Evolutionary conservation across 2,113 vertebrate genomes (phyloP).

Genomic region (Aptenodytes patagonicus): DNA sequence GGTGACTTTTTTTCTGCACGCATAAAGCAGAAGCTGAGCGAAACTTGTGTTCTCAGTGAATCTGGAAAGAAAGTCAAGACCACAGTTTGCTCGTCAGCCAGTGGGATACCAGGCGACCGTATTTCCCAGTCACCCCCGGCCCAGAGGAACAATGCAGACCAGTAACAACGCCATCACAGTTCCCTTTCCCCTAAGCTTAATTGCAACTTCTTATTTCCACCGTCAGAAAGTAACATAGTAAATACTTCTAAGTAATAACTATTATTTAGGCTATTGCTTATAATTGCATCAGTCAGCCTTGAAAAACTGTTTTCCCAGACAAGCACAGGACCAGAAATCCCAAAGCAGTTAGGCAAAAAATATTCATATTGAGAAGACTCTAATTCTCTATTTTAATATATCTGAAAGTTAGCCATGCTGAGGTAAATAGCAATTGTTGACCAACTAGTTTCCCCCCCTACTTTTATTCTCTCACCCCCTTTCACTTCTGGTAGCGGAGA

Average conservation of each 20-base stretch:
- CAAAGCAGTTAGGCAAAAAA: not conserved
- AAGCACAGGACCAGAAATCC: not conserved
- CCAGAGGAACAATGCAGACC: not conserved
- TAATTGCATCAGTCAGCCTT: not conserved
- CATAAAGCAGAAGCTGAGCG: not conserved
- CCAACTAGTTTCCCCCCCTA: fast-evolving
- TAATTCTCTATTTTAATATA: not conserved
- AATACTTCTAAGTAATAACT: not conserved
- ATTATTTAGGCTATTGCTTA: not conserved
- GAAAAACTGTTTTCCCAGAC: not conserved
- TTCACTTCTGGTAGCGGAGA: not conserved
- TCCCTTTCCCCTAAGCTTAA: not conserved
- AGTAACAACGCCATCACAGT: not conserved
- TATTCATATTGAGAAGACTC: not conserved
- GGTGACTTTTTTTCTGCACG: not conserved
- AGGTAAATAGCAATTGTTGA: not conserved
- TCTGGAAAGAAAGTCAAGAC: not conserved
- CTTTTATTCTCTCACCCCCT: not conserved
- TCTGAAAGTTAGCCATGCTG: not conserved
- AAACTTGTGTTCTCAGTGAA: not conserved
- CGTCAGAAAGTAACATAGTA: not conserved
- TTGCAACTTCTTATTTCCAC: not conserved
- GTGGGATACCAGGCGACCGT: not conserved
- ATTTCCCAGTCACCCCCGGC: not conserved
- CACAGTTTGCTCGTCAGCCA: fast-evolving